Conservation (phyloP, 2,888 invertebrate species). For the Petrophora chlorosata region DNA sequence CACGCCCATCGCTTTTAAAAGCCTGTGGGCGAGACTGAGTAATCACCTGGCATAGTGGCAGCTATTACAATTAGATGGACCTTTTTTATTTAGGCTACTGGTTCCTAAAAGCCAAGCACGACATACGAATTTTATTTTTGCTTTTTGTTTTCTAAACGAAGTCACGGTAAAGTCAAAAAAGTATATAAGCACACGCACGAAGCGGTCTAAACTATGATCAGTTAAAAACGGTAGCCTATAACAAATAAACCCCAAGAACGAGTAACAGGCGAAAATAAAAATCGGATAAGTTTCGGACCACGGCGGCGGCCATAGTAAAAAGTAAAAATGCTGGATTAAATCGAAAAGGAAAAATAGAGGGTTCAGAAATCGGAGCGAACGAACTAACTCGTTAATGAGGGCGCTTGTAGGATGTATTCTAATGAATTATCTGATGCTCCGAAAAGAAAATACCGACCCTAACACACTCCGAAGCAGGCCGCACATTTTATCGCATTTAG, state of each 20-base stretch:
- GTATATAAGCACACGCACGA: slow-evolving; percentile 60
- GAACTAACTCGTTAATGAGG: slow-evolving; percentile 55
- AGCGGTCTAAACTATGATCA: slow-evolving; percentile 66
- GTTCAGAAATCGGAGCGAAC: slow-evolving; percentile 39
- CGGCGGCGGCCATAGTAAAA: slow-evolving; percentile 43
- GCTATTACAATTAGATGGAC: slow-evolving; percentile 61
- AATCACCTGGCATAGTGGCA: slow-evolving; percentile 58
- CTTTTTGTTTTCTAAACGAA: slow-evolving; percentile 29
- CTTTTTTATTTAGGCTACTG: slow-evolving; percentile 61
- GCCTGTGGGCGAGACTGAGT: slow-evolving; percentile 54
- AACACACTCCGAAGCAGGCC: slow-evolving; percentile 49
- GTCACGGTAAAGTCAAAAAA: slow-evolving; percentile 43
- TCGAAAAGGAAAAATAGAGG: slow-evolving; percentile 48
- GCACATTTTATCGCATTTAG: slow-evolving; percentile 34
- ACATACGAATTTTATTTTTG: slow-evolving; percentile 28
- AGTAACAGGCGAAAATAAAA: slow-evolving; percentile 60
- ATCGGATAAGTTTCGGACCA: slow-evolving; percentile 49
- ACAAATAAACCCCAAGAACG: slow-evolving; percentile 57
- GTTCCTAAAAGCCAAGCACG: slow-evolving; percentile 41
- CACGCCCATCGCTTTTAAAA: slow-evolving; percentile 54
- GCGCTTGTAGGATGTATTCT: slow-evolving; percentile 49
- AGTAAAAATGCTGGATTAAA: slow-evolving; percentile 39
- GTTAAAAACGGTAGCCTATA: slow-evolving; percentile 64
- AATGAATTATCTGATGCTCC: slow-evolving; percentile 55
- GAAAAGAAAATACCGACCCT: slow-evolving; percentile 42